Evolutionary conservation across 2,888 invertebrate genomes (phyloP), one percentile per base, ranked within the genome.

Genomic region (Pristionchus mayeri): DNA sequence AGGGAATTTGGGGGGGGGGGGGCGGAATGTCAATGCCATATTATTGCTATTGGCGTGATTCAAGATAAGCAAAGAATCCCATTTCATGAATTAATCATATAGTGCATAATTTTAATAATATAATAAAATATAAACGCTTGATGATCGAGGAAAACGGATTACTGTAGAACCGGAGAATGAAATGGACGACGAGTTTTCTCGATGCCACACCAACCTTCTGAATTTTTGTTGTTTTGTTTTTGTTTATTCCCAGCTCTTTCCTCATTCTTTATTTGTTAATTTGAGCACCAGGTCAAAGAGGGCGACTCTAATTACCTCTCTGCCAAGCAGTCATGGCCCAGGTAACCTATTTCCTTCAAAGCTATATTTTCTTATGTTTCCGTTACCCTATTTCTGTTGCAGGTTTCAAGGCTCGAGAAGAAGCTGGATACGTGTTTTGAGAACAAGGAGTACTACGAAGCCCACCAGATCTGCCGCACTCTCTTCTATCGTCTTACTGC

Each of bases 381-480:
- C 30, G 34, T 18, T 6, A n/a, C n/a, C 24, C 24, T 18, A 24
- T 44, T 71, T 40, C 40, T n/a, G n/a, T n/a, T 71, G 1, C 54
- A 84, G 84, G 75, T 75, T 75, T 71, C 71, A 24, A 27, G 84
- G 40, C 54, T 84, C 24, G 71, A 84, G 44, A 84, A 84, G 84
- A 71, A 75, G 80, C 34, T 88, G 52, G 57, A 71, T 11, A 67
- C 52, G 6, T 86, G 86, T 75, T 84, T 91, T 44, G 87, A 86
- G 21, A 84, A 86, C n/a, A 85, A 87, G 54, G 87, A 91, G 27
- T 91, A 86, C 86, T 91, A 91, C 85, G 90, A 90, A 78, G 91
- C 90, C 13, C 91, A 91, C 84, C 91, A 91, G 78, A 86, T 91
- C 52, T 90, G 86, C 75, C 86, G 91, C 11, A 91, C 91, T 27